Evolutionary conservation across 2,113 vertebrate species (phyloP).

Genomic region (Tor tambroides): DNA sequence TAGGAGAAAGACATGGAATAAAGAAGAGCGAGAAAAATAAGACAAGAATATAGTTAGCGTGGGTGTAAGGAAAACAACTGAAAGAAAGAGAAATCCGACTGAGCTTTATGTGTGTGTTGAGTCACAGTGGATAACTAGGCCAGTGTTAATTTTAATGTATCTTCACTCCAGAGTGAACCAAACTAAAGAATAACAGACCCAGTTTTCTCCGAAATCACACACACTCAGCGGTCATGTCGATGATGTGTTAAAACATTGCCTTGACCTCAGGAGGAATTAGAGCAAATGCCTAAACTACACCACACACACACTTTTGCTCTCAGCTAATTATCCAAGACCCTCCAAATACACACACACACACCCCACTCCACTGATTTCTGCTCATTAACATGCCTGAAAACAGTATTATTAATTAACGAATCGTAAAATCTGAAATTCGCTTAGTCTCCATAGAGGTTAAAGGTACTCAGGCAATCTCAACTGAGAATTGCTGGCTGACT

Average conservation of each 20-base stretch:
- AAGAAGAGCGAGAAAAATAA: background rate
- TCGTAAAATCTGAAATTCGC: background rate
- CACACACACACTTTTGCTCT: conserved; percentile 1
- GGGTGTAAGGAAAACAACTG: conserved; percentile 41
- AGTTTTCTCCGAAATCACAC: conserved; percentile 38
- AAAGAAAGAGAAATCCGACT: background rate
- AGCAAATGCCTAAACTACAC: conserved; percentile 1
- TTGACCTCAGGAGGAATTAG: conserved; percentile 31
- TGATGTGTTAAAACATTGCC: background rate
- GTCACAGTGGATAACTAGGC: conserved; percentile 69
- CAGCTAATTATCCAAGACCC: background rate
- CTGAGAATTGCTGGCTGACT: background rate
- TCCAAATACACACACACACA: background rate
- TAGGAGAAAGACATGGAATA: background rate
- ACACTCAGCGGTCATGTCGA: conserved; percentile 24
- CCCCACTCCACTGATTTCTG: background rate
- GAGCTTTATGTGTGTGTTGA: conserved; percentile 38
- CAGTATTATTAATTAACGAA: background rate
- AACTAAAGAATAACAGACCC: conserved; percentile 41
- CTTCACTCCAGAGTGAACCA: conserved; percentile 44
- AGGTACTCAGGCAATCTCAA: background rate
- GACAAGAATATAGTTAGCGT: conserved; percentile 41
- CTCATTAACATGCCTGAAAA: background rate
- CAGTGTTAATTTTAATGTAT: conserved; percentile 65
- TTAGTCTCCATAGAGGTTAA: background rate